Conservation (phyloP, 1,140 invertebrate genomes). For the Meloidogyne exigua region DNA sequence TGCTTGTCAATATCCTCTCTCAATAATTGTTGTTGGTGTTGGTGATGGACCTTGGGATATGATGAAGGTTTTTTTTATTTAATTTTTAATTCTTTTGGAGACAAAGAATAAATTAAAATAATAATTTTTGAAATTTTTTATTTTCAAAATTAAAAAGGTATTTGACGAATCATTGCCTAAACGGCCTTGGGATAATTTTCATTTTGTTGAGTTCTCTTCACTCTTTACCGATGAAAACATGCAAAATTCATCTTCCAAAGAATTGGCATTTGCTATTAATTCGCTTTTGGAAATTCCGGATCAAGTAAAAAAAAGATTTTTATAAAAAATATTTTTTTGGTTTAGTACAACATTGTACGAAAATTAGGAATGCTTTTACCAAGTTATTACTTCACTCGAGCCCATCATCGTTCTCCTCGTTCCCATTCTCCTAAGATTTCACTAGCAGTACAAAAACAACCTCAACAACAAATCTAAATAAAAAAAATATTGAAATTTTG, state of each 20-base stretch:
- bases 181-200: slow-evolving; percentile 69
- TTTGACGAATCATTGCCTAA: slow-evolving; percentile 68
- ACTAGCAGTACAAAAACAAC: not conserved
- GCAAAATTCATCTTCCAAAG: slow-evolving; percentile 43
- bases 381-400: not conserved
- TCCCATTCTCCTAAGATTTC: not conserved
- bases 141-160: slow-evolving; percentile 43
- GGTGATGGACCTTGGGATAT: slow-evolving; percentile 69
- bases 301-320: slow-evolving; percentile 29
- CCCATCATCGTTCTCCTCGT: not conserved
- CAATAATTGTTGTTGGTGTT: slow-evolving; percentile 70
- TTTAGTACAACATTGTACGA: not conserved
- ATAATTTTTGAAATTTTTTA: too few species aligned
- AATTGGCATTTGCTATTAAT: slow-evolving; percentile 60
- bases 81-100: too few species aligned
- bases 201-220: slow-evolving; percentile 68
- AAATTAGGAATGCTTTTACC: not conserved
- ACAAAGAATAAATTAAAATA: too few species aligned
- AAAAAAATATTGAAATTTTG: not conserved
- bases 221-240: slow-evolving; percentile 45
- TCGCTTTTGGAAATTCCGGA: slow-evolving; percentile 60
- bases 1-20: slow-evolving; percentile 68
- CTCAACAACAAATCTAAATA: not conserved
- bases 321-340: not conserved
- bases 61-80: slow-evolving; percentile 62